Conservation (phyloP, 2,797 vertebrate genomes). For the Gobio occitaniae region DNA sequence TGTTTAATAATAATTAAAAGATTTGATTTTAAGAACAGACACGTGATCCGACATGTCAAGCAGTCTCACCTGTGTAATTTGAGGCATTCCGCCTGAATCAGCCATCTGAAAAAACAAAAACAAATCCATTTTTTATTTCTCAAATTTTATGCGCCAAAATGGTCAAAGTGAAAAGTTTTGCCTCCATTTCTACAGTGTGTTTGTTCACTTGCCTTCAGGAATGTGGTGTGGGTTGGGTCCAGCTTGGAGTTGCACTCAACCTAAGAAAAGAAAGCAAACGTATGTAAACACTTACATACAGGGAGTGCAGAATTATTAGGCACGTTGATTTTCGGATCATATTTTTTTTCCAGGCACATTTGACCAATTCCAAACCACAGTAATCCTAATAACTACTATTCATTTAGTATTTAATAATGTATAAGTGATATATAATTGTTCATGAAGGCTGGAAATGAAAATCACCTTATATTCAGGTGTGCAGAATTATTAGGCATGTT, state of each 20-base stretch:
- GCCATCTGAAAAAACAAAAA: conserved; percentile 96
- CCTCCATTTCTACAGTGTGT: background rate
- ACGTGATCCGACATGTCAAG: conserved; percentile 4
- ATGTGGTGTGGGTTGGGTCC: conserved; percentile 96
- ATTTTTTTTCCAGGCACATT: too few relatives aligned
- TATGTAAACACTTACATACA: background rate
- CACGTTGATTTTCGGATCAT: too few relatives aligned
- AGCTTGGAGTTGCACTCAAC: conserved; percentile 98
- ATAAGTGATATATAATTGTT: too few relatives aligned
- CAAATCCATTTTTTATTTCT: background rate
- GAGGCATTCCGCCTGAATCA: conserved; percentile 93
- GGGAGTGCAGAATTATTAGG: too few relatives aligned
- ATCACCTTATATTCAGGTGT: too few relatives aligned
- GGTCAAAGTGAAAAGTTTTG: background rate
- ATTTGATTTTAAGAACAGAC: background rate
- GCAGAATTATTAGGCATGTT: too few relatives aligned
- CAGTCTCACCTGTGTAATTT: conserved; percentile 94
- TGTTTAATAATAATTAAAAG: background rate
- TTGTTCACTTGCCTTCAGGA: conserved; percentile 88
- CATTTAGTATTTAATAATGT: too few relatives aligned
- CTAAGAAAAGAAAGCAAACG: conserved; percentile 66
- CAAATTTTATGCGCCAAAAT: background rate
- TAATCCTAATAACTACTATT: too few relatives aligned
- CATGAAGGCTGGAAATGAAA: too few relatives aligned
- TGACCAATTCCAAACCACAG: too few relatives aligned